A percentile compares a stretch with the other conserved stretches of the same genome.
phyloP scores from a whole-genome alignment of 2,113 vertebrate species.

The Actenoides hombroni region DNA sequence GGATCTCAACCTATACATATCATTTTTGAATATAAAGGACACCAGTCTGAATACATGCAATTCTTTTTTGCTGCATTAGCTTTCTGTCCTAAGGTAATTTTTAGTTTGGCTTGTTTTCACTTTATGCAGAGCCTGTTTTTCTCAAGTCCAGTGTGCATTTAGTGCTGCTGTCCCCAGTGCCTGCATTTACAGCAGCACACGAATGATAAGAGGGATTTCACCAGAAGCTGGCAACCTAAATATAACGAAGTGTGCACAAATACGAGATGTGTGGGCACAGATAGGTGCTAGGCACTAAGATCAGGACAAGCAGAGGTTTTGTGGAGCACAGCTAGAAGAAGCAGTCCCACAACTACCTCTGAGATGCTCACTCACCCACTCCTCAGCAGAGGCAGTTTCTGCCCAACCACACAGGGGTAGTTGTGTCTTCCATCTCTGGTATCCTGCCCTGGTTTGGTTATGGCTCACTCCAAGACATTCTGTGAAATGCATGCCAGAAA shows the following conservation, averaged over 20 bases:
- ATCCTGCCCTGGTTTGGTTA: background rate
- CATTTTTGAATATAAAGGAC: background rate
- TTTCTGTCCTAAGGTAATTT: background rate
- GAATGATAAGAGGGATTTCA: background rate
- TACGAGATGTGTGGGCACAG: background rate
- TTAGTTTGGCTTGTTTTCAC: background rate
- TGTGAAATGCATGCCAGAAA: background rate
- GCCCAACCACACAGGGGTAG: fast-evolving
- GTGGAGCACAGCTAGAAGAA: background rate
- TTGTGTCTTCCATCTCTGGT: background rate
- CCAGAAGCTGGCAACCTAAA: background rate
- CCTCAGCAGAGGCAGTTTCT: background rate
- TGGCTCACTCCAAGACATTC: background rate
- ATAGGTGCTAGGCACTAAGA: too few relatives aligned
- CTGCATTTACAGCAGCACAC: background rate
- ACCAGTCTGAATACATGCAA: background rate
- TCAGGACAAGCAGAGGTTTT: background rate
- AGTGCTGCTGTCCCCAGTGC: background rate
- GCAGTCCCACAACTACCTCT: background rate
- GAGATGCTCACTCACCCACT: background rate
- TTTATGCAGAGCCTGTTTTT: background rate
- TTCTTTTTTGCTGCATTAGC: background rate
- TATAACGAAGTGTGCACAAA: background rate
- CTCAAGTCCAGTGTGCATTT: background rate
- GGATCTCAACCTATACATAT: background rate